phyloP scores from a whole-genome alignment of 2,888 invertebrate genomes.

The Labia minor region DNA sequence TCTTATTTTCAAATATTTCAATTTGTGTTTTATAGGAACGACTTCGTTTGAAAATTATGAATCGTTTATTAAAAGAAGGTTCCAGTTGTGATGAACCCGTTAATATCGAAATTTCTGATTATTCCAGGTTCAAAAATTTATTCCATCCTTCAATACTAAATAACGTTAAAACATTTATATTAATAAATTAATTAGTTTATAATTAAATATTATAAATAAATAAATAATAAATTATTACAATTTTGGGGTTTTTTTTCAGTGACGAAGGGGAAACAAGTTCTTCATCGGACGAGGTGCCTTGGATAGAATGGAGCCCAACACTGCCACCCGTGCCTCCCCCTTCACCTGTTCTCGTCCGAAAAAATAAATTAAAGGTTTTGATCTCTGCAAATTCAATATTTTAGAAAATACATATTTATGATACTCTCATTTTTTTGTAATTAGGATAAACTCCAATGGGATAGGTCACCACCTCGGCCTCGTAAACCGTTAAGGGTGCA shows the following conservation, averaged over 20 bases:
- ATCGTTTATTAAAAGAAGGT: slow-evolving; percentile 66
- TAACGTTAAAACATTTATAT: background rate
- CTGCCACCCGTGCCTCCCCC: slow-evolving; percentile 54
- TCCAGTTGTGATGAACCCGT: slow-evolving; percentile 82
- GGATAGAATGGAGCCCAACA: slow-evolving; percentile 30
- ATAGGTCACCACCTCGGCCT: background rate
- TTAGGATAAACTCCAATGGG: background rate
- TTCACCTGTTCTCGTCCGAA: slow-evolving; percentile 50
- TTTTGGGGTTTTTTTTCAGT: slow-evolving; percentile 38
- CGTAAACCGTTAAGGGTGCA: background rate
- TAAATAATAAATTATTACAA: too few species aligned
- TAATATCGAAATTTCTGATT: slow-evolving; percentile 75
- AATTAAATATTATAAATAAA: background rate
- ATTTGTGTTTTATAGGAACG: slow-evolving; percentile 50
- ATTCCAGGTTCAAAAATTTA: slow-evolving; percentile 58
- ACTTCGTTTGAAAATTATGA: slow-evolving; percentile 67
- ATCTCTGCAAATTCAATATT: too few species aligned
- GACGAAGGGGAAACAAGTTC: slow-evolving; percentile 71
- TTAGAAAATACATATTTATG: too few species aligned
- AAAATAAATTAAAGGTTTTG: slow-evolving; percentile 26
- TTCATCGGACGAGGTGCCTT: slow-evolving; percentile 47
- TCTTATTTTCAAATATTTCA: too few species aligned
- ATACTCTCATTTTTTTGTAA: too few species aligned
- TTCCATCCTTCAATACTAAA: background rate
- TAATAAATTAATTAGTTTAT: background rate